Evolutionary conservation across 2,888 invertebrate genomes (phyloP).

Genomic region (Scrobipalpa atriplicella): DNA sequence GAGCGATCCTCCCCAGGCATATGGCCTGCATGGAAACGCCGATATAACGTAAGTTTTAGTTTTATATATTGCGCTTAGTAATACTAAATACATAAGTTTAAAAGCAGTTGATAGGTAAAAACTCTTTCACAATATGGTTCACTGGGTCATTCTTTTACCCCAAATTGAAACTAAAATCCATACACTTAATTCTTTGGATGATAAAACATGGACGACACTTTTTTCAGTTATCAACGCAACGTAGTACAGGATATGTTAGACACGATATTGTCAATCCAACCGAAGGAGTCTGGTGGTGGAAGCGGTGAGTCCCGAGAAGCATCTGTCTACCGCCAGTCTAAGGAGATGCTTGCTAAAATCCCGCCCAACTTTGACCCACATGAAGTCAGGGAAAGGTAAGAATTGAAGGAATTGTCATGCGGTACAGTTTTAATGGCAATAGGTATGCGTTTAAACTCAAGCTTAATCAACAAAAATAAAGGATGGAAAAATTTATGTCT

Average conservation of each 20-base stretch:
- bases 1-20: constrained; percentile 93
- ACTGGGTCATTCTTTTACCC: no score
- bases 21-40: constrained; percentile 94
- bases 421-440: no score
- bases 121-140: no score
- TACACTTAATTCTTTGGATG: neutral
- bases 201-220: neutral
- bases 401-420: neutral
- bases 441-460: no score
- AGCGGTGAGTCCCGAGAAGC: constrained; percentile 92
- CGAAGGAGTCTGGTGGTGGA: constrained; percentile 89
- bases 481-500: no score
- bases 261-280: constrained; percentile 93
- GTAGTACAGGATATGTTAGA: constrained; percentile 89
- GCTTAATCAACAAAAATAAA: no score
- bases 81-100: no score
- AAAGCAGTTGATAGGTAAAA: neutral
- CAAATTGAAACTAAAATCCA: neutral
- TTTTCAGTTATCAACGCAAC: constrained; percentile 88
- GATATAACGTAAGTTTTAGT: constrained; percentile 88
- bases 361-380: constrained; percentile 90
- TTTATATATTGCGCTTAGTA: no score
- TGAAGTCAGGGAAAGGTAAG: constrained; percentile 88
- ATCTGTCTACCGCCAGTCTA: constrained; percentile 86
- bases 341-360: constrained; percentile 91